A percentile compares a stretch with the other conserved stretches of the same genome.
These are phyloP conservation scores for Ophiothrix spiculata DNA, from an alignment of 35 echinoderm and acorn worm species.

Conservation along the genomic window DNA sequence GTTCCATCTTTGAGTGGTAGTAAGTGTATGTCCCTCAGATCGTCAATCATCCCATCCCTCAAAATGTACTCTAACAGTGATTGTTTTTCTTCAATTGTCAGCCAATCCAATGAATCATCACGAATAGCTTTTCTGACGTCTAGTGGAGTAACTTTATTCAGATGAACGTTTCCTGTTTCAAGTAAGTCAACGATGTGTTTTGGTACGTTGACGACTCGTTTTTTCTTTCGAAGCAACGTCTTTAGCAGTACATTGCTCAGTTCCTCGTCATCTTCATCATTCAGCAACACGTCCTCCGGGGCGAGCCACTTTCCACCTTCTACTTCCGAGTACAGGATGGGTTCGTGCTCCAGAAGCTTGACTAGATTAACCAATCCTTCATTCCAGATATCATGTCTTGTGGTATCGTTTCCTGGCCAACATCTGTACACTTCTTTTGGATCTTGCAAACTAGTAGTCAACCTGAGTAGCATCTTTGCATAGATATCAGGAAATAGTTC, in stretches of 20 bases:
- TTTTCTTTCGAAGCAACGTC: not conserved
- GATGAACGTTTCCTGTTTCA: no score
- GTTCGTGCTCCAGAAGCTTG: not conserved
- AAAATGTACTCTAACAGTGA: no score
- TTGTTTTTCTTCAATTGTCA: no score
- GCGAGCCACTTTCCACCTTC: slow-evolving; percentile 19
- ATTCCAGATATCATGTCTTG: slow-evolving; percentile 15
- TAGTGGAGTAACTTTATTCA: no score
- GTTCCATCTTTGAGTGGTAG: no score
- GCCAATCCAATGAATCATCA: no score
- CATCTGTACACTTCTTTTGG: slow-evolving; percentile 46
- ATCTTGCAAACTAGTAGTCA: not conserved
- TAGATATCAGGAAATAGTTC: slow-evolving; percentile 58
- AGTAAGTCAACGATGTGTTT: slow-evolving; percentile 1
- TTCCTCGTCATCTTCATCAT: slow-evolving; percentile 31
- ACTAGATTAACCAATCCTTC: not conserved
- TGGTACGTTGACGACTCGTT: slow-evolving; percentile 2
- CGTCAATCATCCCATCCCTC: no score
- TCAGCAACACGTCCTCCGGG: slow-evolving; percentile 19
- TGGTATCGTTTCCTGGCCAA: slow-evolving; percentile 31
- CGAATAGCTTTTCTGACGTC: no score
- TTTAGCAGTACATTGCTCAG: slow-evolving; percentile 13
- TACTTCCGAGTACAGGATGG: slow-evolving; percentile 26
- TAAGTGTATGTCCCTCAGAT: no score
- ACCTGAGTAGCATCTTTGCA: not conserved